phyloP scores from a whole-genome alignment of 2,113 vertebrate species.

The Erpornis zantholeuca region DNA sequence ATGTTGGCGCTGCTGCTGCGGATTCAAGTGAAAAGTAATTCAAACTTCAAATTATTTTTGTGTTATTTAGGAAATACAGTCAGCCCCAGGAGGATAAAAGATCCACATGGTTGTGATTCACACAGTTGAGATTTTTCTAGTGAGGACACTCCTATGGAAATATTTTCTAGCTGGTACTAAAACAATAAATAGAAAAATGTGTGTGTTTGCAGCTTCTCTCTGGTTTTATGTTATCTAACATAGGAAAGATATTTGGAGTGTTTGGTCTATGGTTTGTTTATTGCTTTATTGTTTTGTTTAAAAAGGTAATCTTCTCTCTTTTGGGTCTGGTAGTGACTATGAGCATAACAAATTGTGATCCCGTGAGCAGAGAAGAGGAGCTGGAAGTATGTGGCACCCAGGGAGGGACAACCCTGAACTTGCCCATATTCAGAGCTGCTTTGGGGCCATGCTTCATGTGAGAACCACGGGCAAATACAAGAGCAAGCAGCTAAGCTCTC shows the following conservation, averaged over 20 bases:
- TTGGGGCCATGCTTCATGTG: accelerated
- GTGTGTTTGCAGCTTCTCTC: background rate
- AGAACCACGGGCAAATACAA: accelerated
- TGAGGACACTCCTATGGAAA: background rate
- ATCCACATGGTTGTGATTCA: background rate
- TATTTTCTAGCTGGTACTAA: background rate
- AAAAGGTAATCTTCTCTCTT: constrained; percentile 40
- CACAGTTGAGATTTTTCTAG: background rate
- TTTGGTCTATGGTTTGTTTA: constrained; percentile 42
- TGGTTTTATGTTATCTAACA: constrained; percentile 37
- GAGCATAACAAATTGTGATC: background rate
- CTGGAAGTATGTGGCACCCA: background rate
- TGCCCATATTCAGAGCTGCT: background rate
- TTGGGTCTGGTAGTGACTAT: background rate
- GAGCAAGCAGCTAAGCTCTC: background rate
- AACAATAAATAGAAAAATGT: constrained; percentile 22
- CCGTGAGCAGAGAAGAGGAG: background rate
- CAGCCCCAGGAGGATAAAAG: background rate
- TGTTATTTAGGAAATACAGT: background rate
- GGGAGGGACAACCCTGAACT: background rate
- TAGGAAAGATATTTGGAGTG: constrained; percentile 40
- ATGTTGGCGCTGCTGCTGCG: background rate
- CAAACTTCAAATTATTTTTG: background rate
- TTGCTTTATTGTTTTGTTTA: constrained; percentile 58
- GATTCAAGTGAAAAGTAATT: background rate